These are phyloP conservation scores for Melanaphis sacchari DNA, from an alignment of 1,140 invertebrate genomes.

Conservation along the genomic window DNA sequence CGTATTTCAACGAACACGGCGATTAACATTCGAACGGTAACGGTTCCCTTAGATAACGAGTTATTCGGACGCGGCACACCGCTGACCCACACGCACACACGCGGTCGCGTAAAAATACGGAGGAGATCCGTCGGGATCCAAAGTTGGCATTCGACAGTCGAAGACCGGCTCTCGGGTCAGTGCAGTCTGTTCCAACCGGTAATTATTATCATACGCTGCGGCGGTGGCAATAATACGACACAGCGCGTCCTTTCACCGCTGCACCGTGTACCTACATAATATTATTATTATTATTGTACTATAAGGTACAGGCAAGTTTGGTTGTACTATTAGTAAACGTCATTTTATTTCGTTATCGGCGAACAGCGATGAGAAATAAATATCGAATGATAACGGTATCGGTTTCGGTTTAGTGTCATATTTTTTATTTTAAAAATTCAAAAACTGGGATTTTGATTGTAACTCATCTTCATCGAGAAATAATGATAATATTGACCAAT, in stretches of 20 bases:
- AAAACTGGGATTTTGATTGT: neutral
- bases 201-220: conserved; percentile 26
- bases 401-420: too few species aligned
- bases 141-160: neutral
- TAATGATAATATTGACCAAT: too few species aligned
- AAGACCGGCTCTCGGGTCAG: conserved; percentile 43
- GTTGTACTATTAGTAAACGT: neutral
- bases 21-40: neutral
- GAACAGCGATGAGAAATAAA: neutral
- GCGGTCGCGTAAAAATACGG: neutral
- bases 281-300: neutral
- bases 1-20: neutral
- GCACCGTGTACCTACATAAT: neutral
- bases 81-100: neutral
- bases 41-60: neutral
- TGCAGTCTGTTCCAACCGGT: conserved; percentile 10
- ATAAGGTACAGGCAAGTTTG: neutral
- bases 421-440: neutral
- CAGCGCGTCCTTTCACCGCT: neutral
- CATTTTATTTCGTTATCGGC: neutral
- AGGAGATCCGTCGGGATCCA: neutral
- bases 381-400: too few species aligned
- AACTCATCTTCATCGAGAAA: too few species aligned
- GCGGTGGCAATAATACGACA: neutral
- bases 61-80: neutral